Percentiles rank a stretch among this genome's conserved stretches.
phyloP scores from a whole-genome alignment of 2,888 invertebrate genomes.

The Ecdyonurus torrentis region DNA sequence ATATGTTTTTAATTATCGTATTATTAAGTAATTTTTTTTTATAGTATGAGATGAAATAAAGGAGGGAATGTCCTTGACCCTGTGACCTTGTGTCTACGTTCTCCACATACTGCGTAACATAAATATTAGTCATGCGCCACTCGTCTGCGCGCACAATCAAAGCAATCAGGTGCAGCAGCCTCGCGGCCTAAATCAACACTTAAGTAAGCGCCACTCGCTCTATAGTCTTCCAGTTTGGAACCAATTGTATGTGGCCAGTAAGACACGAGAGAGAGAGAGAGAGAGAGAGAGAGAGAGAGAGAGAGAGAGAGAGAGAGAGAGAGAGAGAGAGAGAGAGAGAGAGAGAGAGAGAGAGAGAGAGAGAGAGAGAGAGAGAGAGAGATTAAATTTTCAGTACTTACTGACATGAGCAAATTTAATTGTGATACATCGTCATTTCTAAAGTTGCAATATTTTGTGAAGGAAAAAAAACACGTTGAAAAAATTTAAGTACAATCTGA shows the following conservation, averaged over 20 bases:
- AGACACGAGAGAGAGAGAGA: too few species aligned
- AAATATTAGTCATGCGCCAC: constrained; percentile 2
- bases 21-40: too few species aligned
- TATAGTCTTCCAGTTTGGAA: too few species aligned
- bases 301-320: neutral
- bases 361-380: neutral
- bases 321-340: constrained; percentile 6
- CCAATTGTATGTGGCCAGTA: neutral
- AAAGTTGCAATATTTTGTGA: too few species aligned
- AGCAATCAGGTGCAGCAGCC: neutral
- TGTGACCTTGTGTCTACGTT: neutral
- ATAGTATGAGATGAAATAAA: too few species aligned
- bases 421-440: too few species aligned
- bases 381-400: neutral
- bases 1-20: too few species aligned
- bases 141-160: neutral
- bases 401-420: neutral
- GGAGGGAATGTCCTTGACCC: constrained; percentile 6
- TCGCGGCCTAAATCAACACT: too few species aligned
- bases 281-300: neutral
- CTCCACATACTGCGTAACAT: neutral
- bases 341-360: constrained; percentile 10
- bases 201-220: too few species aligned
- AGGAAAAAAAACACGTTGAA: too few species aligned
- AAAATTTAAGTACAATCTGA: too few species aligned